Base-by-base conservation (phyloP, 1,140 invertebrate genomes). In the Trichomalopsis sarcophagae region DNA sequence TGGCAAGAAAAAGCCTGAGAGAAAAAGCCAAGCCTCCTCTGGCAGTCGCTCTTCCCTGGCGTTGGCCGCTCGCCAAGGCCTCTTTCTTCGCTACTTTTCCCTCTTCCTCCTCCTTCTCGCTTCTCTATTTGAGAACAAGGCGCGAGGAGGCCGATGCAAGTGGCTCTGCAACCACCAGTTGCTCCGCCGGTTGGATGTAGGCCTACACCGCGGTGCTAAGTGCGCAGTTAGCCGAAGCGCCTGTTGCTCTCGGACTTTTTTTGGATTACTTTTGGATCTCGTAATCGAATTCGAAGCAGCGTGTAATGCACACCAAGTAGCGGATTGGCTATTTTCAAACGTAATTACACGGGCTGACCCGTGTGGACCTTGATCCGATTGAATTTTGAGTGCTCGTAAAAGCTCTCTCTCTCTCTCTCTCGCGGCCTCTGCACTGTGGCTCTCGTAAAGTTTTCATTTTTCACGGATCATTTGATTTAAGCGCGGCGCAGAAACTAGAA, bases 91-190 rank as follows among this genome's bases (percentile, higher is more conserved):
- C 21, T 62, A 62, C 91, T 93, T 93, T 92, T 92, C 91, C 91
- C 91, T 92, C 90, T 93, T 30, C 14, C 47, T 78, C 33, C 23
- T n/a, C 36, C n/a, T 21, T n/a, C 23, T 33, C 68, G 21, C 23
- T 11, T 83, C 80, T 81, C 82, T 84, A 62, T 83, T 83, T 83
- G 71, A 85, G 50, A 77, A 77, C 44, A 77, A 77, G 44, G 23
- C 9, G 68, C 68, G 55, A 62, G 4, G 55, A 62, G 68, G 27
- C 68, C 27, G 68, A 33, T 71, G 68, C 68, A 71, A 75, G 81
- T 30, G 40, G 6, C 9, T 17, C 50, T 92, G 91, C 91, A 92
- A 92, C 92, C 92, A 93, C 92, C 92, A 92, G 92, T 93, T 92
- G 92, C 92, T 91, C 88, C 81, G 82, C 66, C 47, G 47, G 13